Percentiles rank a stretch among this genome's conserved stretches.
Conservation (phyloP, 2,888 invertebrate species). For the Callimorpha dominula region DNA sequence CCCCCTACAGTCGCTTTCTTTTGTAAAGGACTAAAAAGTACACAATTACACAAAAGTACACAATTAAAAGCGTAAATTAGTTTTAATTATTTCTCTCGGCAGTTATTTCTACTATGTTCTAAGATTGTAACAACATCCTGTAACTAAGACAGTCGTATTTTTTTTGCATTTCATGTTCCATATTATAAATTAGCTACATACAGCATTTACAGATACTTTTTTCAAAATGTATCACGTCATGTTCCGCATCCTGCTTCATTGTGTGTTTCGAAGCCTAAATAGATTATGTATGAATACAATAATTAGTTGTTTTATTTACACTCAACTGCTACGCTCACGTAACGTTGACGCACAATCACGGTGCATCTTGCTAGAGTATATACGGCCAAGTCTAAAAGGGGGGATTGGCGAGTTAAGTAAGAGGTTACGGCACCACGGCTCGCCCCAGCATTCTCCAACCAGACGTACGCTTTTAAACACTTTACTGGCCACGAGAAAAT, state of each 20-base stretch:
- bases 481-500: constrained; percentile 61
- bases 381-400: constrained; percentile 51
- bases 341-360: constrained; percentile 52
- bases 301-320: constrained; percentile 54
- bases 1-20: too few species aligned
- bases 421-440: constrained; percentile 78
- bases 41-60: too few species aligned
- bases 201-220: not conserved
- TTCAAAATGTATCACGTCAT: not conserved
- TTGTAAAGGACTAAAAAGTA: not conserved
- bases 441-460: constrained; percentile 73
- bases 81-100: not conserved
- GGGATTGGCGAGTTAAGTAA: constrained; percentile 79
- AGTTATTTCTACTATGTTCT: not conserved
- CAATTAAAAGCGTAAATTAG: not conserved
- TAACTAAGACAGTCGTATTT: not conserved
- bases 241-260: constrained; percentile 41
- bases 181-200: not conserved
- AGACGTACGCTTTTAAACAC: constrained; percentile 67
- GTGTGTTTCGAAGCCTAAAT: constrained; percentile 43
- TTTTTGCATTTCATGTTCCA: too few species aligned
- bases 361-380: constrained; percentile 42
- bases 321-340: constrained; percentile 52
- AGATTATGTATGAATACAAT: constrained; percentile 42
- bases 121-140: not conserved